Evolutionary conservation across 1,140 invertebrate species (phyloP).

Genomic region (Camponotus vicinus): DNA sequence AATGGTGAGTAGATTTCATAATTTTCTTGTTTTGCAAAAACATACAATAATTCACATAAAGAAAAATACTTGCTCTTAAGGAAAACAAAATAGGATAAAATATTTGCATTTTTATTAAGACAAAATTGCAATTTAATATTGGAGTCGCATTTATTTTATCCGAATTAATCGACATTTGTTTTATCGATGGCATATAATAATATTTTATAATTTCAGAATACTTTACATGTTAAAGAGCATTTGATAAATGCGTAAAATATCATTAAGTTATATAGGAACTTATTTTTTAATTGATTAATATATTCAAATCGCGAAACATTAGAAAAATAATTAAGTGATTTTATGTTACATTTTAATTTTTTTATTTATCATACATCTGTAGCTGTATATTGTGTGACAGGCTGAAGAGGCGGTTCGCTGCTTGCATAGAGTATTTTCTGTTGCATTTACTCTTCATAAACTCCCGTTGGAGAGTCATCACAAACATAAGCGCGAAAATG

Average conservation of each 20-base stretch:
- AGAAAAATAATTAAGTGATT: not conserved
- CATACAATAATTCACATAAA: not conserved
- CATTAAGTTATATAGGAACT: not conserved
- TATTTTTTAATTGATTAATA: not conserved
- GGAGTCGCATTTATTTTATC: not conserved
- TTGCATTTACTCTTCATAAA: constrained; percentile 81
- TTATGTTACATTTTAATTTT: constrained; percentile 12
- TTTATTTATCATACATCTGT: constrained; percentile 24
- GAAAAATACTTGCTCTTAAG: not conserved
- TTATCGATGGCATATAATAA: not conserved
- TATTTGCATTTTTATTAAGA: not conserved
- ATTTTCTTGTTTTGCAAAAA: not conserved
- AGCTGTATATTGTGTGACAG: constrained; percentile 70
- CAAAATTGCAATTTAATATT: not conserved
- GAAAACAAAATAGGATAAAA: not conserved
- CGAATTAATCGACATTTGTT: not conserved
- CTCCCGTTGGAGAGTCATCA: constrained; percentile 73
- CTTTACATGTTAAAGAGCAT: not conserved
- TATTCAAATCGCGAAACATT: not conserved
- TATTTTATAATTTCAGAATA: not conserved
- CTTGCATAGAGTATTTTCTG: constrained; percentile 86
- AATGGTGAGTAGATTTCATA: constrained; percentile 93
- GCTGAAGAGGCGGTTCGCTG: constrained; percentile 84
- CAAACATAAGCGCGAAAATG: constrained; percentile 64
- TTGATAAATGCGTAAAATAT: not conserved